Conservation (phyloP, 2,113 vertebrate species). For the Grus americana region DNA sequence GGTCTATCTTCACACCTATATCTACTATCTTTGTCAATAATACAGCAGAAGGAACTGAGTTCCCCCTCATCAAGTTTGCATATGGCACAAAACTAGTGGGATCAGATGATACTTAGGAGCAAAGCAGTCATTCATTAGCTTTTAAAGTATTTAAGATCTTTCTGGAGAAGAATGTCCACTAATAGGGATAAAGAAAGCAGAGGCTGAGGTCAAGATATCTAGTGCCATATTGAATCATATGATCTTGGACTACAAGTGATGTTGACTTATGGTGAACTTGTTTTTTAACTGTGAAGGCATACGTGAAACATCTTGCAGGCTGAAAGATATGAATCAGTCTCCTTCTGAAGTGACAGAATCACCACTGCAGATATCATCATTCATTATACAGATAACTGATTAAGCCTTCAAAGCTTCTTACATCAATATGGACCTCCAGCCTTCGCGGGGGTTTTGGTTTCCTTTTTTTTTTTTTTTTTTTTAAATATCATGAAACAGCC, state of each 20-base stretch:
- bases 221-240: not conserved
- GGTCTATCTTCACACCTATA: not conserved
- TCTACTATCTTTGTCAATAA: not conserved
- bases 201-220: not conserved
- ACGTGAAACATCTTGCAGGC: not conserved
- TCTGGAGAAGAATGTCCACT: not conserved
- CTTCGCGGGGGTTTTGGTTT: not conserved
- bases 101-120: not conserved
- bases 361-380: not conserved
- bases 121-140: not conserved
- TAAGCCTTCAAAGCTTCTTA: not conserved
- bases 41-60: not conserved
- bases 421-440: not conserved
- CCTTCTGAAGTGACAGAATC: not conserved
- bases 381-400: not conserved
- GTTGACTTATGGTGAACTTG: not conserved
- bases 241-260: not conserved
- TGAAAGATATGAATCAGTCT: not conserved
- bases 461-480: not conserved
- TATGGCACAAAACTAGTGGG: not conserved
- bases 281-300: not conserved
- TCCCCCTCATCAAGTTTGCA: not conserved
- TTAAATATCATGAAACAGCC: rapidly evolving
- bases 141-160: not conserved
- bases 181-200: not conserved